Percentiles rank a stretch among this genome's conserved stretches.
These are phyloP conservation scores for Palythoa grandiflora DNA, from an alignment of 92 coral and sea anemone genomes.

Conservation along the genomic window DNA sequence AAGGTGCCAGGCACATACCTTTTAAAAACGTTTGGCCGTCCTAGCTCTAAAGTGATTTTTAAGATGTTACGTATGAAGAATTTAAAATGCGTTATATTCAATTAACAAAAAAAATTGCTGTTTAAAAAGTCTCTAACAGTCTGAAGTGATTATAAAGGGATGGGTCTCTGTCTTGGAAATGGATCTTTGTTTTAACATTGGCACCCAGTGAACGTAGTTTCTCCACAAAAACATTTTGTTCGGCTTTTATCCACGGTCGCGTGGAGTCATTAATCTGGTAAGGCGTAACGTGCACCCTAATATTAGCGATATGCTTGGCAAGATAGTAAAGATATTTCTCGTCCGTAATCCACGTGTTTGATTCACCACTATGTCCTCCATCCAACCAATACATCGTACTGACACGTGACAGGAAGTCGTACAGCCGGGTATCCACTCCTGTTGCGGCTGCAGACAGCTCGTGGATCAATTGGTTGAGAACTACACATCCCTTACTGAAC, in stretches of 20 bases:
- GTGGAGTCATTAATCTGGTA: conserved; percentile 91
- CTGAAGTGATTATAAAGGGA: conserved; percentile 91
- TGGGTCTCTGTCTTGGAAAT: conserved; percentile 90
- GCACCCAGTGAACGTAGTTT: conserved; percentile 93
- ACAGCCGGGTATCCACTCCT: conserved; percentile 75
- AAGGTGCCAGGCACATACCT: no score
- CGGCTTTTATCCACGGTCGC: conserved; percentile 96
- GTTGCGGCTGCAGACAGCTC: conserved; percentile 78
- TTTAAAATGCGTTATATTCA: not conserved
- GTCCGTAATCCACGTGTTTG: conserved; percentile 98
- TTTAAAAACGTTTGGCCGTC: not conserved
- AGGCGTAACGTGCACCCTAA: conserved; percentile 97
- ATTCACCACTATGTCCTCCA: conserved; percentile 97
- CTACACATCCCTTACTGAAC: conserved; percentile 97
- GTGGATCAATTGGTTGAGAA: conserved; percentile 91
- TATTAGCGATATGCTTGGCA: conserved; percentile 82
- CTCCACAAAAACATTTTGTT: conserved; percentile 81
- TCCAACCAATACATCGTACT: conserved; percentile 95
- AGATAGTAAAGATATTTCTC: conserved; percentile 84
- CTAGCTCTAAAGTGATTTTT: not conserved
- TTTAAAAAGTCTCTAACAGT: conserved; percentile 83
- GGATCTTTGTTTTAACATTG: conserved; percentile 78
- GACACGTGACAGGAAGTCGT: conserved; percentile 84
- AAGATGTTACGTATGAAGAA: no score
- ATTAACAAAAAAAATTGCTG: not conserved